Conservation (phyloP, 2,797 vertebrate species). For the Peromyscus attwateri region DNA sequence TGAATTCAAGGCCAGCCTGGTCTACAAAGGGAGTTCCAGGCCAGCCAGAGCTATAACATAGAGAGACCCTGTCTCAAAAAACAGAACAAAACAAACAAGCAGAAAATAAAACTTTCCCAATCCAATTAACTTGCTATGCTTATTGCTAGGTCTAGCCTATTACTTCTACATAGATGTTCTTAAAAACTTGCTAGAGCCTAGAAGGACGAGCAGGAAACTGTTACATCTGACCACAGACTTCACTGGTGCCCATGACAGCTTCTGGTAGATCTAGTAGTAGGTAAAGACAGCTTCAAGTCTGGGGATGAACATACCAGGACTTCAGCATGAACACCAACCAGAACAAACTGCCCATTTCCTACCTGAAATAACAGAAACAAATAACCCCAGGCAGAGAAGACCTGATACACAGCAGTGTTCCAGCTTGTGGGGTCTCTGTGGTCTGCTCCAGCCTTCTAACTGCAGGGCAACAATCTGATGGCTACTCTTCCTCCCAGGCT, state of each 20-base stretch:
- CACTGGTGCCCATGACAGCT: background rate
- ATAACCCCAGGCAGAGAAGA: conserved; percentile 47
- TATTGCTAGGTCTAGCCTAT: background rate
- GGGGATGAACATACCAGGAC: conserved; percentile 19
- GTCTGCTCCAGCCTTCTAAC: background rate
- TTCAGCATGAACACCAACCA: background rate
- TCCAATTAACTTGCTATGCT: conserved; percentile 54
- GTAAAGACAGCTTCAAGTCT: conserved; percentile 5
- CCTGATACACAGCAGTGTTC: background rate
- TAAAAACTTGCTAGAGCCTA: conserved; percentile 36
- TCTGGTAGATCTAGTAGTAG: conserved; percentile 26
- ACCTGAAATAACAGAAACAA: conserved; percentile 49
- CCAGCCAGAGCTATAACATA: background rate
- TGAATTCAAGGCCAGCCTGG: background rate
- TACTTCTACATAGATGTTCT: background rate
- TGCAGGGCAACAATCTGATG: background rate
- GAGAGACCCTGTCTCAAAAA: background rate
- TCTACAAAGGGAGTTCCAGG: background rate
- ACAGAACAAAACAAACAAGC: background rate
- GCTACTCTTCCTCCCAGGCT: background rate
- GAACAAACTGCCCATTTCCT: conserved; percentile 65
- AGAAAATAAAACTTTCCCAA: background rate
- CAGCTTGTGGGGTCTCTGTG: background rate
- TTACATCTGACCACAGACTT: background rate
- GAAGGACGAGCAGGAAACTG: background rate